Percentiles rank a stretch among this genome's conserved stretches.
phyloP scores from a whole-genome alignment of 1,140 invertebrate species.

The Hestina assimilis region DNA sequence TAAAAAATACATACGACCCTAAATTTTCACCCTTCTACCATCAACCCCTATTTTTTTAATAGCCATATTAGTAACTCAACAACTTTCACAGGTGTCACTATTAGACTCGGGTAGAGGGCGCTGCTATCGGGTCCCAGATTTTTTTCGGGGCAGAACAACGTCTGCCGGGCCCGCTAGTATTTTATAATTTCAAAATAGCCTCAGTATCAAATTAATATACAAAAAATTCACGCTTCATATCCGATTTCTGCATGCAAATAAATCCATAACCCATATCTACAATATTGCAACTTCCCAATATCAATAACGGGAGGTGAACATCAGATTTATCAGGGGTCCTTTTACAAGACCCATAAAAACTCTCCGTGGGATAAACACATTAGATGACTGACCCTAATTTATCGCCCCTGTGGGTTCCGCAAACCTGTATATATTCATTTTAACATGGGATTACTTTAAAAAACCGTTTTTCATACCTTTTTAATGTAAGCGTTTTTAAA shows the following conservation, averaged over 20 bases:
- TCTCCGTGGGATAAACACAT: conserved; percentile 52
- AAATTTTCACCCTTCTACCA: too few relatives aligned
- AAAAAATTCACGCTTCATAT: background rate
- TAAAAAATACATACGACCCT: too few relatives aligned
- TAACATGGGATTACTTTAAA: conserved; percentile 20
- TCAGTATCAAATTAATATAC: background rate
- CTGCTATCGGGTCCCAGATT: too few relatives aligned
- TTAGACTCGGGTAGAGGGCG: too few relatives aligned
- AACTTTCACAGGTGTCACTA: too few relatives aligned
- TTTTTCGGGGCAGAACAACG: too few relatives aligned
- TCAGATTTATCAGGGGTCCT: conserved; percentile 39
- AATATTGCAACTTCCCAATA: background rate
- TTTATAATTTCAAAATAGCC: too few relatives aligned
- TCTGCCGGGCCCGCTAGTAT: too few relatives aligned
- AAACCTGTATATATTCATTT: conserved; percentile 6
- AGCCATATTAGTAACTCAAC: too few relatives aligned
- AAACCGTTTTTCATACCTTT: conserved; percentile 7
- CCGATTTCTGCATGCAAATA: background rate
- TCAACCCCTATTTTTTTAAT: too few relatives aligned
- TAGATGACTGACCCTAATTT: conserved; percentile 47
- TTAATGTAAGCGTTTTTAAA: conserved; percentile 16
- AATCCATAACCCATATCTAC: background rate
- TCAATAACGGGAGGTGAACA: conserved; percentile 9
- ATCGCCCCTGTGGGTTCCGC: conserved; percentile 34
- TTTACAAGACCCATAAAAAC: conserved; percentile 48